Evolutionary conservation across 92 coral and sea anemone species (phyloP).

Genomic region (Porites lobata): DNA sequence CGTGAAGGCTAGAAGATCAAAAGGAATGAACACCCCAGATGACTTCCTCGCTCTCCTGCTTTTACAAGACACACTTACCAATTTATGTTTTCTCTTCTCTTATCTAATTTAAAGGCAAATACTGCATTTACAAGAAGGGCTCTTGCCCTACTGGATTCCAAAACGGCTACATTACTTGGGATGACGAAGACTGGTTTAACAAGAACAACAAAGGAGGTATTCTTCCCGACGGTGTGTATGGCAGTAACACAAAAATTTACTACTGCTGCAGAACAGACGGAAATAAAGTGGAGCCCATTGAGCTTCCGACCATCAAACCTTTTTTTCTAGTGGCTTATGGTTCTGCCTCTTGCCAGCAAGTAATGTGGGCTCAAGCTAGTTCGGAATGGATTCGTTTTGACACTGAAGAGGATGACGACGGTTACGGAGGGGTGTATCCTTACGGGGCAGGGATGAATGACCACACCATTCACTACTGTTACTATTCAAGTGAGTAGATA

Average conservation of each 20-base stretch:
- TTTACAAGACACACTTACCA: no score
- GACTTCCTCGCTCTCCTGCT: no score
- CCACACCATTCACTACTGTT: slow-evolving; percentile 65
- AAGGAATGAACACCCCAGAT: no score
- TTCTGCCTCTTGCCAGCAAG: slow-evolving; percentile 74
- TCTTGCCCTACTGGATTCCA: slow-evolving; percentile 36
- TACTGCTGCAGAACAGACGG: slow-evolving; percentile 72
- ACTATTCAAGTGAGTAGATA: slow-evolving; percentile 46
- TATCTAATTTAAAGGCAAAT: slow-evolving; percentile 29
- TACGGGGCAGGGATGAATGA: slow-evolving; percentile 60
- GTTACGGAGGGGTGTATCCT: slow-evolving; percentile 52
- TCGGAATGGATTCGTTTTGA: slow-evolving; percentile 71
- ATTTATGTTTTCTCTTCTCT: neutral
- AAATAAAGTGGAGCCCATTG: slow-evolving; percentile 42
- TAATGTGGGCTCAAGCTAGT: slow-evolving; percentile 70
- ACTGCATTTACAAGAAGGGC: slow-evolving; percentile 57
- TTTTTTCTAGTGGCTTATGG: slow-evolving; percentile 72
- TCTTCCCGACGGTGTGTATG: slow-evolving; percentile 63
- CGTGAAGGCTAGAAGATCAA: no score
- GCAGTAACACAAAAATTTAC: slow-evolving; percentile 45
- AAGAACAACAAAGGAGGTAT: slow-evolving; percentile 45
- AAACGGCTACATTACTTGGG: slow-evolving; percentile 64
- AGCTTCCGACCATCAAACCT: slow-evolving; percentile 62
- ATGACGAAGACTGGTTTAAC: slow-evolving; percentile 51
- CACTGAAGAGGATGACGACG: slow-evolving; percentile 44